A percentile compares a stretch with the other conserved stretches of the same genome.
These are phyloP conservation scores for Anguilla obscura DNA, from an alignment of 2,797 vertebrate species.

Conservation along the genomic window DNA sequence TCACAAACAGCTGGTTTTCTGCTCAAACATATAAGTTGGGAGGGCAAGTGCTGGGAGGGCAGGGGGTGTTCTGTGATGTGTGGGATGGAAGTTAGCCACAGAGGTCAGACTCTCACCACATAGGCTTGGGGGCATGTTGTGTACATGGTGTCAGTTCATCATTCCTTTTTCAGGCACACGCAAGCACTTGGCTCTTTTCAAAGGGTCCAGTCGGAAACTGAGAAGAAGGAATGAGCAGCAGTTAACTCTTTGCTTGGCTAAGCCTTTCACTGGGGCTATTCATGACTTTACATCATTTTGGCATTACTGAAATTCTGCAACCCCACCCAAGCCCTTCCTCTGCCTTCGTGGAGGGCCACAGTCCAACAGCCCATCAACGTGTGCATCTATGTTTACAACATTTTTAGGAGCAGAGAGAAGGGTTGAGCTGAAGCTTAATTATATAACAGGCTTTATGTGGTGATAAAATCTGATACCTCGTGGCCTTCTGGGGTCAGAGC, in stretches of 20 bases:
- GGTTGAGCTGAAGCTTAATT: neutral
- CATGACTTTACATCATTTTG: neutral
- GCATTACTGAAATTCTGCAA: neutral
- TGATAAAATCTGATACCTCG: slow-evolving; percentile 21
- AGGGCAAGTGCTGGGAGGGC: neutral
- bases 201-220: neutral
- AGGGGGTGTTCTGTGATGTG: neutral
- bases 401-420: neutral
- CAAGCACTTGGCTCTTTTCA: neutral
- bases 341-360: neutral
- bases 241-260: neutral
- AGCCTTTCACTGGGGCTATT: neutral
- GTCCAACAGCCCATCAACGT: neutral
- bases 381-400: neutral
- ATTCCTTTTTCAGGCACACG: neutral
- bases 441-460: neutral
- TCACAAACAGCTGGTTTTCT: slow-evolving; percentile 5
- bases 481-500: neutral
- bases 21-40: neutral
- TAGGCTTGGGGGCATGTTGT: neutral
- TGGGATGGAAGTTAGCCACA: neutral
- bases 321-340: neutral
- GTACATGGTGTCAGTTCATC: neutral
- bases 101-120: neutral
- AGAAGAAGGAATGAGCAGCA: slow-evolving; percentile 1